These are phyloP conservation scores for Yponomeuta malinellus DNA, from an alignment of 2,888 invertebrate genomes.

Conservation along the genomic window DNA sequence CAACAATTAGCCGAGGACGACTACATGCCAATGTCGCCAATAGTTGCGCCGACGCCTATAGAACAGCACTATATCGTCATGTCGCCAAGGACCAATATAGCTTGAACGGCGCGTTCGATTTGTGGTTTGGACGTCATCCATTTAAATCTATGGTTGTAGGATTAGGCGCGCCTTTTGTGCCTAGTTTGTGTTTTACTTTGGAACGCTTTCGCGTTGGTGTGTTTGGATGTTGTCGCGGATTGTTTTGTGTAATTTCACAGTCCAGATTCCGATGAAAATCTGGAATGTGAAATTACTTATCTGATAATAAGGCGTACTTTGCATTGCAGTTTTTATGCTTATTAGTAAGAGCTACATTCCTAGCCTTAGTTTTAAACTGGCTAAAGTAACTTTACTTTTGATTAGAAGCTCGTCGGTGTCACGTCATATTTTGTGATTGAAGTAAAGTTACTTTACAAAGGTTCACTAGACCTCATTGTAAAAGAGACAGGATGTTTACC, in stretches of 20 bases:
- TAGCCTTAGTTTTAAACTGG: neutral
- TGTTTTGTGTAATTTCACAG: neutral
- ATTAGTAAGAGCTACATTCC: neutral
- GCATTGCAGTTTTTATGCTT: too few relatives aligned
- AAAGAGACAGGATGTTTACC: too few relatives aligned
- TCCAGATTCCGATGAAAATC: neutral
- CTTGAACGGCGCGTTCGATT: slow-evolving; percentile 31
- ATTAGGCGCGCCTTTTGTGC: neutral
- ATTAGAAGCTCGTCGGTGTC: neutral
- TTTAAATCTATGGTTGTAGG: slow-evolving; percentile 5
- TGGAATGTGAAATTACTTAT: neutral
- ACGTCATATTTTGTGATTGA: neutral
- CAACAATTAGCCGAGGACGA: slow-evolving; percentile 42
- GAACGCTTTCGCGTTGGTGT: neutral
- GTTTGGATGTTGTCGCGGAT: neutral
- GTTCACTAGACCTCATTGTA: too few relatives aligned
- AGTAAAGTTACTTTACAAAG: neutral
- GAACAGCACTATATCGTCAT: slow-evolving; percentile 64
- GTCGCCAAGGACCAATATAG: slow-evolving; percentile 58
- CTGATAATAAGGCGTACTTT: neutral
- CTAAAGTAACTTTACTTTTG: neutral
- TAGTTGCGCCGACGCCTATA: slow-evolving; percentile 39
- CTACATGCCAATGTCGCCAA: slow-evolving; percentile 65
- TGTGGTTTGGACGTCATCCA: slow-evolving; percentile 20
- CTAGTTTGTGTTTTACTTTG: neutral